Evolutionary conservation across 1,140 invertebrate species (phyloP).

Genomic region (Cephus cinctus): DNA sequence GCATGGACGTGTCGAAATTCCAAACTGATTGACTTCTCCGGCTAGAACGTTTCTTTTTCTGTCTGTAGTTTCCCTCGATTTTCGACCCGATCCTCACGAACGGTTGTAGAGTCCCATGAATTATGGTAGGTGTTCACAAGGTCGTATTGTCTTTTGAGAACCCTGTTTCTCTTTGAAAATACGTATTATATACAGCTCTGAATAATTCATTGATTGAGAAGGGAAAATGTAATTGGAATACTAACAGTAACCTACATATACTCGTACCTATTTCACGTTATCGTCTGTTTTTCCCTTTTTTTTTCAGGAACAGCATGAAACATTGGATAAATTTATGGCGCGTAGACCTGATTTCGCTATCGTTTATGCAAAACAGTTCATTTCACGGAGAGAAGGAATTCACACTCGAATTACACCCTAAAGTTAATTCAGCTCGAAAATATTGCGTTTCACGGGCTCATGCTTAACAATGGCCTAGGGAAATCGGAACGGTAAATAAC

Average conservation of each 20-base stretch:
- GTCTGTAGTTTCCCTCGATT: not conserved
- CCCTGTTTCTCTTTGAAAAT: too few species aligned
- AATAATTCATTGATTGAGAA: too few species aligned
- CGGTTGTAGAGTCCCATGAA: not conserved
- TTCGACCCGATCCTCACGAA: not conserved
- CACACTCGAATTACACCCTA: not conserved
- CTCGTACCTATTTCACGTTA: not conserved
- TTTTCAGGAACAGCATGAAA: not conserved
- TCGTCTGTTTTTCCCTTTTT: not conserved
- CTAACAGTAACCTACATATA: not conserved
- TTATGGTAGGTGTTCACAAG: too few species aligned
- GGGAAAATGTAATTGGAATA: too few species aligned
- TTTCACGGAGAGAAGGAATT: not conserved
- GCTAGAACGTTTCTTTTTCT: not conserved
- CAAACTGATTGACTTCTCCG: constrained; percentile 1
- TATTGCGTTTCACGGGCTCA: not conserved
- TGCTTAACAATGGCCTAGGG: not conserved
- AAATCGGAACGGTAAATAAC: constrained; percentile 6
- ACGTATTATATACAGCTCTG: too few species aligned
- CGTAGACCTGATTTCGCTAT: constrained; percentile 3
- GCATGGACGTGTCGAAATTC: not conserved
- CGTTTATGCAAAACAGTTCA: constrained; percentile 1
- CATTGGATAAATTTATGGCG: not conserved
- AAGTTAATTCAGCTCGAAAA: constrained; percentile 4
- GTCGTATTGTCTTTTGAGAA: too few species aligned